Evolutionary conservation across 2,113 vertebrate genomes (phyloP).

Genomic region (Casuarius casuarius): DNA sequence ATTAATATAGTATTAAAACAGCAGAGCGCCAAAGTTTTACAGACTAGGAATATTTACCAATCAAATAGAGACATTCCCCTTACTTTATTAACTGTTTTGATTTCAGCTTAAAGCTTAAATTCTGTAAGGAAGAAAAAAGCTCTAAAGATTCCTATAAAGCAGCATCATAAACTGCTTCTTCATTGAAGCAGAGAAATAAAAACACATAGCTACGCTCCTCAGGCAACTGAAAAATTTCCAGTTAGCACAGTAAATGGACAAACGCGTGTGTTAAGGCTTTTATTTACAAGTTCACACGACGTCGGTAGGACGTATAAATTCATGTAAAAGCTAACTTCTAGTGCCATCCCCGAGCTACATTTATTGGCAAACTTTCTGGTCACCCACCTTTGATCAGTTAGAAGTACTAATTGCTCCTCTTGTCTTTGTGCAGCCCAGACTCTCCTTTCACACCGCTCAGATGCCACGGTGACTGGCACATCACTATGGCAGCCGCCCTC

Average conservation of each 20-base stretch:
- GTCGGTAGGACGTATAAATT: background rate
- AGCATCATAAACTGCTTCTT: conserved; percentile 17
- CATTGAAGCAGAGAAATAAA: background rate
- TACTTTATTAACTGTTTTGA: conserved; percentile 18
- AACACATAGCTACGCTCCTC: background rate
- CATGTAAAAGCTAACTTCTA: conserved; percentile 43
- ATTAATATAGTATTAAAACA: background rate
- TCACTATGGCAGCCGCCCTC: conserved; percentile 44
- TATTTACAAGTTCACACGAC: conserved; percentile 2
- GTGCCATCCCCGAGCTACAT: conserved; percentile 53
- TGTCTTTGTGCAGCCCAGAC: conserved; percentile 51
- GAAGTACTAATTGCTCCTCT: conserved; percentile 43
- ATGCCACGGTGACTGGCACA: conserved; percentile 57
- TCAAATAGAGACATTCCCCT: background rate
- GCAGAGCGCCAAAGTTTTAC: background rate
- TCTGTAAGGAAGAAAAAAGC: background rate
- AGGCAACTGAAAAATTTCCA: background rate
- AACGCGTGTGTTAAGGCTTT: background rate
- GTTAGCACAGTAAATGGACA: background rate
- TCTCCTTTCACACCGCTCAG: conserved; percentile 45
- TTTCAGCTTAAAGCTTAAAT: conserved; percentile 26
- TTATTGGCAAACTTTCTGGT: conserved; percentile 69
- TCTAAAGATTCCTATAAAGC: background rate
- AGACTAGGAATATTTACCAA: background rate
- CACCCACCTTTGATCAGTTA: conserved; percentile 62